Evolutionary conservation across 2,113 vertebrate species (phyloP), one percentile per base, ranked within the genome.

Genomic region (Alethe diademata): DNA sequence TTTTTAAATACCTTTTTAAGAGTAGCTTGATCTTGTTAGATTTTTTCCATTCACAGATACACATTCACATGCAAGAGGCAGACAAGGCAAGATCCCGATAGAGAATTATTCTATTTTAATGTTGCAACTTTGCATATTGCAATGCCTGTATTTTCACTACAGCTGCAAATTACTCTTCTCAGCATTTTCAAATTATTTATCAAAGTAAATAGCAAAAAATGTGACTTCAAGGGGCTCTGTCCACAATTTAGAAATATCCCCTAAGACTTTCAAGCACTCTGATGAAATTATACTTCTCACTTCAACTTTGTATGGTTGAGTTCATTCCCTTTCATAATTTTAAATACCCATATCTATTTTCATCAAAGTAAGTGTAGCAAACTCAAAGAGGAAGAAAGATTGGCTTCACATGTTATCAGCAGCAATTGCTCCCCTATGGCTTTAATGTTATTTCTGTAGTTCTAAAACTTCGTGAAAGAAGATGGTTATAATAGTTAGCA

Each of bases 131-230:
- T 86, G 90, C 92, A 95, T 90, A 90, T 90, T 90, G 69, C 72
- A 71, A 61, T 0, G 28, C 53, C 72, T 74, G 45, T 64, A 60
- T 90, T 93, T 95, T 90, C 79, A 94, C 79, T 90, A 69, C 6
- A 15, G 90, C 78, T 92, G 83, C 82, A 96, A 90, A 96, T 92
- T 78, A 83, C 51, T 67, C 51, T 80, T 88, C 40, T 92, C 56
- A 86, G 78, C 72, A 83, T 84, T 95, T 93, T 86, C 82, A 90
- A 92, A 86, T 74, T 94, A 78, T 84, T 88, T 86, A 94, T 95
- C 67, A 80, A 95, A 93, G 74, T 26, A 94, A 91, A 84, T 6
- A 79, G 58, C 42, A 93, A 91, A 94, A 95, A 88, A 73, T 4
- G 13, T 54, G 29, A 80, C 75, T 94, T 84, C 72, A 81, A 90